Percentiles rank a stretch among this genome's conserved stretches.
phyloP scores from a whole-genome alignment of 2,888 invertebrate species.

The Euphydryas editha region DNA sequence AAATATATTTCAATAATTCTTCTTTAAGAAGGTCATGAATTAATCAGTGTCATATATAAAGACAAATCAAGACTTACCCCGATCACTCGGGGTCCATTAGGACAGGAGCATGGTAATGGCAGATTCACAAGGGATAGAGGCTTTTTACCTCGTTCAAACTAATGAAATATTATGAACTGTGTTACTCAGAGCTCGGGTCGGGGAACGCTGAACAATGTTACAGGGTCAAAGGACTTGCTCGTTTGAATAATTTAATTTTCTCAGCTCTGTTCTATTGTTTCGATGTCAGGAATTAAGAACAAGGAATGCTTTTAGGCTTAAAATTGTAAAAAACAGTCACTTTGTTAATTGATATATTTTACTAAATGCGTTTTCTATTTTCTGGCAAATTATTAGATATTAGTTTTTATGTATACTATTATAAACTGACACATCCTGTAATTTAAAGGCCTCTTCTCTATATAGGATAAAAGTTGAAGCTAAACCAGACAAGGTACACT shows the following conservation, averaged over 20 bases:
- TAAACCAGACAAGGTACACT: too few species aligned
- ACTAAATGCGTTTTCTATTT: too few species aligned
- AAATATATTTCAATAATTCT: too few species aligned
- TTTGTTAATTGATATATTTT: too few species aligned
- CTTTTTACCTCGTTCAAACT: constrained; percentile 13
- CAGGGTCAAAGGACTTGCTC: constrained; percentile 5
- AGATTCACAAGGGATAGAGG: not conserved
- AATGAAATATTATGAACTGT: constrained; percentile 11
- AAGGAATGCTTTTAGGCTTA: too few species aligned
- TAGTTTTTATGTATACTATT: too few species aligned
- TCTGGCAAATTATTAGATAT: too few species aligned
- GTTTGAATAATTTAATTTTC: constrained; percentile 8
- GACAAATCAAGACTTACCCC: not conserved
- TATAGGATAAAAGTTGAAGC: too few species aligned
- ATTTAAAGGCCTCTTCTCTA: too few species aligned
- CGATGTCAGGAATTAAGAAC: not conserved
- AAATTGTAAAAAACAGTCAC: too few species aligned
- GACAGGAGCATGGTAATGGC: not conserved
- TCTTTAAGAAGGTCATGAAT: not conserved
- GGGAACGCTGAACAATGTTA: constrained; percentile 3
- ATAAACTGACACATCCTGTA: too few species aligned
- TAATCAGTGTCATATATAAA: not conserved
- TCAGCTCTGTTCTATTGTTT: not conserved
- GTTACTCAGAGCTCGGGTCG: not conserved
- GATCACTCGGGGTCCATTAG: not conserved